Evolutionary conservation across 2,888 invertebrate genomes (phyloP).

Genomic region (Dryobotodes eremita): DNA sequence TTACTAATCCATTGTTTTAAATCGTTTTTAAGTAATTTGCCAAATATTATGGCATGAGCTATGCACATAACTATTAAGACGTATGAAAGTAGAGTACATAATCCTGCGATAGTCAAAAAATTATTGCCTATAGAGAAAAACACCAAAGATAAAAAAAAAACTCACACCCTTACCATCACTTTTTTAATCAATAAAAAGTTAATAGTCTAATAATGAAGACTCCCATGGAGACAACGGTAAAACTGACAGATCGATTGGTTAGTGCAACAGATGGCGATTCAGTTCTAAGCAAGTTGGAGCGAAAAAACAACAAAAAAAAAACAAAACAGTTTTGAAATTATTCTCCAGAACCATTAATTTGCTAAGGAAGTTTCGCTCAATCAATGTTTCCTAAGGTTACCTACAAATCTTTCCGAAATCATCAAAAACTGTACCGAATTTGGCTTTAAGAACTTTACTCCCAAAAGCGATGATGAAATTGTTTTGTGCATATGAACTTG

Average conservation of each 20-base stretch:
- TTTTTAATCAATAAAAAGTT: constrained; percentile 15
- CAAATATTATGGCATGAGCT: background rate
- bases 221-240: constrained; percentile 26
- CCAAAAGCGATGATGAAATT: too few relatives aligned
- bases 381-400: too few relatives aligned
- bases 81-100: background rate
- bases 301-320: background rate
- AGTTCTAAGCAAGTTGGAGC: background rate
- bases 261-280: constrained; percentile 17
- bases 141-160: constrained; percentile 22
- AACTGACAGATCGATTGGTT: constrained; percentile 11
- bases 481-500: too few relatives aligned
- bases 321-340: too few relatives aligned
- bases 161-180: background rate
- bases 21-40: background rate
- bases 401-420: too few relatives aligned
- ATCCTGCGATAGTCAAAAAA: background rate
- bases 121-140: background rate
- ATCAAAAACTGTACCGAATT: too few relatives aligned
- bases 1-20: background rate
- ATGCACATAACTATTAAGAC: background rate
- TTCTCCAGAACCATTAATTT: too few relatives aligned
- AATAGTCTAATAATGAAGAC: background rate
- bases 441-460: too few relatives aligned
- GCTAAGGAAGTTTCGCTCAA: too few relatives aligned